A percentile compares a stretch with the other conserved stretches of the same genome.
These are phyloP conservation scores for Xyliphius kryptos DNA, from an alignment of 2,113 vertebrate genomes.

Conservation along the genomic window DNA sequence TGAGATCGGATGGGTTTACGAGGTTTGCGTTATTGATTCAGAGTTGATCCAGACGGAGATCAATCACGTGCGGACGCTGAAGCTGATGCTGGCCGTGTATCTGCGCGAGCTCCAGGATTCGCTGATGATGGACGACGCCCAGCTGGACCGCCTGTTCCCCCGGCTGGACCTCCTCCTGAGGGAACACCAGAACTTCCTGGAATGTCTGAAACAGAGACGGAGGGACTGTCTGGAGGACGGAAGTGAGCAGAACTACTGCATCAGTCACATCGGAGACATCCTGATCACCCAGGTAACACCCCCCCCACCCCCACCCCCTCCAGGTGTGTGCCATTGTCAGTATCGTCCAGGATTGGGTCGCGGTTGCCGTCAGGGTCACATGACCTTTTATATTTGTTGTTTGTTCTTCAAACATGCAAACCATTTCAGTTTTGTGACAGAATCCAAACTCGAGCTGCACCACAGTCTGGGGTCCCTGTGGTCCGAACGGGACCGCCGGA, in stretches of 20 bases:
- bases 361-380: no score
- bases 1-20: no score
- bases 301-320: background rate
- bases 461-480: no score
- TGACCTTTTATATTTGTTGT: no score
- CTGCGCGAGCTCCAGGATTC: slow-evolving; percentile 71
- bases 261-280: slow-evolving; percentile 78
- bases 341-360: no score
- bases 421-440: no score
- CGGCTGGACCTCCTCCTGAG: slow-evolving; percentile 68
- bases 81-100: slow-evolving; percentile 81
- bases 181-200: slow-evolving; percentile 75
- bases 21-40: slow-evolving; percentile 38
- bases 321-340: no score
- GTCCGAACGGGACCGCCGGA: no score
- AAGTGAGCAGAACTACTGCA: slow-evolving; percentile 69
- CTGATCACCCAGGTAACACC: slow-evolving; percentile 76
- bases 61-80: slow-evolving; percentile 86
- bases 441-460: no score
- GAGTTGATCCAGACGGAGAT: slow-evolving; percentile 92
- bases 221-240: slow-evolving; percentile 69
- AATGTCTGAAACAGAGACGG: slow-evolving; percentile 68
- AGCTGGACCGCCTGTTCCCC: slow-evolving; percentile 70
- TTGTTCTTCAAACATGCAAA: no score
- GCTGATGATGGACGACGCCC: slow-evolving; percentile 62